Evolutionary conservation across 2,888 invertebrate species (phyloP), one percentile per base, ranked within the genome.

Genomic region (Drosophila tanythrix): DNA sequence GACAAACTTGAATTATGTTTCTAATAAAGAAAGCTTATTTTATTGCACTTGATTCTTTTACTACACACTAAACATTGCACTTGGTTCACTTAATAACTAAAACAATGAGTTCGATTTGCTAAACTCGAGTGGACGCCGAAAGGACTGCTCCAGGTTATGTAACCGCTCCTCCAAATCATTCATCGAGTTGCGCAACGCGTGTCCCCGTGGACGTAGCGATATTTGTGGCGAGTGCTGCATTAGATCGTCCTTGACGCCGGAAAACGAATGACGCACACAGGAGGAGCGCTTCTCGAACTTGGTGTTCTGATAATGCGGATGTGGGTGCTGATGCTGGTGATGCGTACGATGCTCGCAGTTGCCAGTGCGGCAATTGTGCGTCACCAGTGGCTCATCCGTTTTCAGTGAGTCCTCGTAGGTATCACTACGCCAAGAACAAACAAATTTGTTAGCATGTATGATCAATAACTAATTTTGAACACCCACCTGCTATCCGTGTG

Each of bases 321-420:
- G 79, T 36, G 18, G 53, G 29, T 90, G 90, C 50, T 7, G 64
- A 29, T 81, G 83, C n/a, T 84, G 87, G 35, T 82, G 80, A 56
- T 91, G 88, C 53, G 82, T 81, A 31, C 83, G 90, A 70, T 86
- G 91, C 70, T 85, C 92, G 58, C 80, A 92, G 53, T 56, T 78
- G 33, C 62, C 59, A 11, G 53, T 90, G 40, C 92, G 92, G 27
- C 91, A 92, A 48, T 91, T 91, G 62, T 81, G 79, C 1, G 90
- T 80, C 46, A 88, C 89, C 59, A 91, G 62, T 5, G 82, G 84
- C 56, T 92, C 92, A 62, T 91, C 91, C 61, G 93, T 93, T 91
- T 97, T 97, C 48, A 97, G 93, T 0, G 97, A 97, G 90, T 97
- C 97, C 93, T 97, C 97, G 92, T 97, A 97, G 89, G 96, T 97